Evolutionary conservation across 2,797 vertebrate species (phyloP).

Genomic region (Nannoperca obscura): DNA sequence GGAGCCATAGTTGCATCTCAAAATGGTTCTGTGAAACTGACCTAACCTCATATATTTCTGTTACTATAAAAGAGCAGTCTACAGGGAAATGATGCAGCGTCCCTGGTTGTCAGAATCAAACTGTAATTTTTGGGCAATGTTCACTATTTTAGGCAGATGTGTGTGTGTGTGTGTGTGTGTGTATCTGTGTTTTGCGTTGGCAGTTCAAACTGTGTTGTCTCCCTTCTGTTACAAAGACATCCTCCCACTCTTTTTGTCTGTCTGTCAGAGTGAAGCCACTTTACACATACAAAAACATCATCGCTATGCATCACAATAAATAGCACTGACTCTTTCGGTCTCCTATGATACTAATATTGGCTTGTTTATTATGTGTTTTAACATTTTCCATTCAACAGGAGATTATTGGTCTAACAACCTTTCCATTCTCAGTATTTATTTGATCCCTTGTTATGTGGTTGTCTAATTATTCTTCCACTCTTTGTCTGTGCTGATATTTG

Average conservation of each 20-base stretch:
- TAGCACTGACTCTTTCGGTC: slow-evolving; percentile 37
- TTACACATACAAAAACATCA: slow-evolving; percentile 17
- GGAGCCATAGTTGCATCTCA: not conserved
- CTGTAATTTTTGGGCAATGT: not conserved
- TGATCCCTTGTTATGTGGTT: slow-evolving; percentile 21
- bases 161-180: too few relatives aligned
- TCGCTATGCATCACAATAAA: slow-evolving; percentile 24
- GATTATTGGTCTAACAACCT: slow-evolving; percentile 1
- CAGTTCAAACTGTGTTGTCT: not conserved
- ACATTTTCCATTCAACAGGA: slow-evolving; percentile 16
- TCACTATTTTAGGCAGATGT: slow-evolving; percentile 13
- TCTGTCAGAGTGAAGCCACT: slow-evolving; percentile 22
- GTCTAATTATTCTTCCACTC: not conserved
- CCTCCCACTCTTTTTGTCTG: not conserved
- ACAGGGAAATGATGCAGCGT: not conserved
- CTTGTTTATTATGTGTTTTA: slow-evolving; percentile 21
- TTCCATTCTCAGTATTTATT: slow-evolving; percentile 12
- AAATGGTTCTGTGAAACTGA: slow-evolving; percentile 1
- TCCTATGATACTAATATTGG: slow-evolving; percentile 1
- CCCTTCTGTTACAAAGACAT: slow-evolving; percentile 21
- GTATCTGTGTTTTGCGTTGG: slow-evolving; percentile 12
- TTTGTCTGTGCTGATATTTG: slow-evolving; percentile 10
- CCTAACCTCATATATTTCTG: slow-evolving; percentile 1
- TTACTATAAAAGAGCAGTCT: not conserved
- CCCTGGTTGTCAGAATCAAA: not conserved